Evolutionary conservation across 2,888 invertebrate genomes (phyloP).

Genomic region (Parnassius apollo): DNA sequence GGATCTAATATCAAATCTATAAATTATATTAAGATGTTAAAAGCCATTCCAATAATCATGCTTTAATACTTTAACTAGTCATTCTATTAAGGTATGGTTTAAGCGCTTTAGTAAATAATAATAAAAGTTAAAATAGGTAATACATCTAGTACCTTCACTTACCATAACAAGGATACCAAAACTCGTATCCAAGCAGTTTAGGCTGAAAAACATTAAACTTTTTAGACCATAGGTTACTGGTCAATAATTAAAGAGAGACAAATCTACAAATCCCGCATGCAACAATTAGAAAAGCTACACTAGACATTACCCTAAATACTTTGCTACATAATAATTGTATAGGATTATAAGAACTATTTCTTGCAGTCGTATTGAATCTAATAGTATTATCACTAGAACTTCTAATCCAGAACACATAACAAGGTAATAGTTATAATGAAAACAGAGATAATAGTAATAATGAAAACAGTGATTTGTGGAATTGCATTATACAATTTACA

Average conservation of each 20-base stretch:
- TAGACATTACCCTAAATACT: slow-evolving; percentile 18
- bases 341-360: slow-evolving; percentile 6
- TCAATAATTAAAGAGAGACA: slow-evolving; percentile 32
- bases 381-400: too few relatives aligned
- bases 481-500: slow-evolving; percentile 2
- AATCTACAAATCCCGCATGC: slow-evolving; percentile 38
- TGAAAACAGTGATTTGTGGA: slow-evolving; percentile 27
- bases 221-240: slow-evolving; percentile 55
- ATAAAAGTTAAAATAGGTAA: slow-evolving; percentile 53
- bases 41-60: slow-evolving; percentile 25
- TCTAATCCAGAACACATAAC: too few relatives aligned
- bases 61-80: slow-evolving; percentile 21
- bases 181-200: slow-evolving; percentile 75
- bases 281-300: slow-evolving; percentile 24
- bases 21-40: slow-evolving; percentile 15
- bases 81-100: slow-evolving; percentile 29
- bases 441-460: slow-evolving; percentile 15
- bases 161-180: slow-evolving; percentile 74
- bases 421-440: not conserved
- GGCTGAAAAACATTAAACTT: slow-evolving; percentile 77
- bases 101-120: slow-evolving; percentile 46
- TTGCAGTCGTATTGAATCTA: not conserved
- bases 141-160: slow-evolving; percentile 71
- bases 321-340: slow-evolving; percentile 11
- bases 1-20: not conserved